Conservation (phyloP, 2,888 invertebrate species). For the Philhelius pedissequus region DNA sequence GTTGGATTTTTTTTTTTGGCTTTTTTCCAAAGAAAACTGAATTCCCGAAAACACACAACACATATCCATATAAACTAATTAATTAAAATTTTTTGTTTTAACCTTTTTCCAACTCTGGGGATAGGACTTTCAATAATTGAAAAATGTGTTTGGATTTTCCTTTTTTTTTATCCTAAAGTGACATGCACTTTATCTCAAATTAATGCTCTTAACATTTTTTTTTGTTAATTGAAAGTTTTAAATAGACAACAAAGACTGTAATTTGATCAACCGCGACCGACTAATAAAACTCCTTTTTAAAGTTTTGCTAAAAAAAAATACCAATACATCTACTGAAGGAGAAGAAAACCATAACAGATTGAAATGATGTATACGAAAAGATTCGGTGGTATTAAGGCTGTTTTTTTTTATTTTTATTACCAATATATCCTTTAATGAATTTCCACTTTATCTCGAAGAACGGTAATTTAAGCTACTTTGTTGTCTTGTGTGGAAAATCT, state of each 20-base stretch:
- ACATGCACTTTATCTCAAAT: not conserved
- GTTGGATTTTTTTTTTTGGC: not conserved
- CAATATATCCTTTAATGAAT: not conserved
- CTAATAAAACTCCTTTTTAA: not conserved
- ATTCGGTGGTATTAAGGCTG: not conserved
- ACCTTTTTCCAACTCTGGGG: not conserved
- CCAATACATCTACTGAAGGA: not conserved
- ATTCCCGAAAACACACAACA: not conserved
- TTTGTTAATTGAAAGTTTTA: not conserved
- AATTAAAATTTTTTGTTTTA: not conserved
- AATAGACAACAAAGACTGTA: not conserved
- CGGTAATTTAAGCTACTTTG: not conserved
- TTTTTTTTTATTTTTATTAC: not conserved
- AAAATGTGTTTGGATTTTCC: not conserved
- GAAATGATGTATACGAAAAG: not conserved
- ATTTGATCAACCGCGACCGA: not conserved
- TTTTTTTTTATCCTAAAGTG: not conserved
- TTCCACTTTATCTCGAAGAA: not conserved
- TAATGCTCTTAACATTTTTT: not conserved
- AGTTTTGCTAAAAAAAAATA: not conserved
- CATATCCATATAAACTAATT: conserved; percentile 1
- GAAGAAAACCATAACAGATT: not conserved
- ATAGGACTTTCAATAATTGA: not conserved
- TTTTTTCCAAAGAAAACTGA: not conserved
- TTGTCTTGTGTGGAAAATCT: not conserved